phyloP scores from a whole-genome alignment of 2,888 invertebrate genomes.

The Ectemnius continuus region DNA sequence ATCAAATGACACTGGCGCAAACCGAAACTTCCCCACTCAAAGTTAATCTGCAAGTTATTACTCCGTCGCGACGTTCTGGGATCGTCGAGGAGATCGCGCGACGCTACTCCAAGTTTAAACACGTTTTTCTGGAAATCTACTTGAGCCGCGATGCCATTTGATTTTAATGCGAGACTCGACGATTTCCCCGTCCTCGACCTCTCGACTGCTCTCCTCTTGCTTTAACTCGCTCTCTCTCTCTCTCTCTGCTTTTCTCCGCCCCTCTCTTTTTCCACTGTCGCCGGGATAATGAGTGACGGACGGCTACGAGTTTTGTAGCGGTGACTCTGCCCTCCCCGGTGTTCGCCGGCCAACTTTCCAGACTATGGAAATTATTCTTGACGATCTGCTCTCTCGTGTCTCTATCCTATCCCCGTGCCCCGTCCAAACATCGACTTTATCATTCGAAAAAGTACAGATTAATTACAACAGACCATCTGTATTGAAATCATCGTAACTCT shows the following conservation, averaged over 20 bases:
- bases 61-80: constrained; percentile 39
- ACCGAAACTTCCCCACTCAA: constrained; percentile 46
- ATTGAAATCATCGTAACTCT: too few species aligned
- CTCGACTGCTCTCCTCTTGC: constrained; percentile 1
- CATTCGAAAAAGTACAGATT: too few species aligned
- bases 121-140: constrained; percentile 53
- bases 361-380: constrained; percentile 4
- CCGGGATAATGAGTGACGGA: constrained; percentile 16
- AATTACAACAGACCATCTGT: too few species aligned
- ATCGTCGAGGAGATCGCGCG: constrained; percentile 25
- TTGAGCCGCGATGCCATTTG: constrained; percentile 23
- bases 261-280: constrained; percentile 11
- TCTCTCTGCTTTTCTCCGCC: background rate
- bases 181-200: constrained; percentile 21
- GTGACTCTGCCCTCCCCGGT: background rate
- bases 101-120: constrained; percentile 56
- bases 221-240: constrained; percentile 18
- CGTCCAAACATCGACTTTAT: too few species aligned
- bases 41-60: constrained; percentile 64
- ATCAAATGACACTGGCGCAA: constrained; percentile 25
- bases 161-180: constrained; percentile 34
- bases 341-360: constrained; percentile 3
- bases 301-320: constrained; percentile 1
- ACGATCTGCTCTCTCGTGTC: background rate
- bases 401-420: too few species aligned